Percentiles rank a stretch among this genome's conserved stretches.
Evolutionary conservation across 2,888 invertebrate species (phyloP).

Genomic region (Tetragonisca angustula): DNA sequence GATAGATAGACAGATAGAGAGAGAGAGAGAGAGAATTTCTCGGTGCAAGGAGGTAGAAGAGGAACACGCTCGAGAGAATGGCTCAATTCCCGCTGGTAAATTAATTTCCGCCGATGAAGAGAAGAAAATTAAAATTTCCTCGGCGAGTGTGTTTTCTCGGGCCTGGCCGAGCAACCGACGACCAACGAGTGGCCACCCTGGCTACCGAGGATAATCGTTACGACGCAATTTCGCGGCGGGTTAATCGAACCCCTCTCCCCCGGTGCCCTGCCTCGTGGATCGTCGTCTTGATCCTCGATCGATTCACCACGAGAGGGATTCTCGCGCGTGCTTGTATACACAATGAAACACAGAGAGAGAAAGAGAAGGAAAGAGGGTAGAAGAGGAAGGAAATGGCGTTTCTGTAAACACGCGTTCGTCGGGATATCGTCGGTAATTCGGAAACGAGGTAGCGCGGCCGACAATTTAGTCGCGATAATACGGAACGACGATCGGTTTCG

Average conservation of each 20-base stretch:
- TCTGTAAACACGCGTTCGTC: constrained; percentile 9
- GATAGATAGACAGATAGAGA: too few species aligned
- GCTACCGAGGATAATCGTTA: constrained; percentile 34
- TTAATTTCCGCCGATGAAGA: constrained; percentile 49
- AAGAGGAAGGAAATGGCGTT: constrained; percentile 14
- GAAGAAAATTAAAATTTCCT: constrained; percentile 53
- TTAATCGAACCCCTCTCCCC: constrained; percentile 26
- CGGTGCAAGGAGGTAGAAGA: neutral
- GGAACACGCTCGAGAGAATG: constrained; percentile 37
- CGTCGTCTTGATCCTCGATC: constrained; percentile 8
- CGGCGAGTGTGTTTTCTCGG: constrained; percentile 9
- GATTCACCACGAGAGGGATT: neutral
- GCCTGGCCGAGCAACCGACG: neutral
- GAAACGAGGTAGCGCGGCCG: constrained; percentile 42
- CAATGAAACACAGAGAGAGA: neutral
- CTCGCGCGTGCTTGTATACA: neutral
- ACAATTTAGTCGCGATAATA: constrained; percentile 64
- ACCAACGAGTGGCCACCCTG: neutral
- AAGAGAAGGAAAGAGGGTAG: too few species aligned
- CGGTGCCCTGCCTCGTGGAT: too few species aligned
- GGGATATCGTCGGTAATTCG: constrained; percentile 46
- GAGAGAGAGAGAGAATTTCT: constrained; percentile 1
- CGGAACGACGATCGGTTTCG: constrained; percentile 26
- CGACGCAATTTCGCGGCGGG: constrained; percentile 40
- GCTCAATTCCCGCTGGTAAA: constrained; percentile 53